Conservation (phyloP, 2,797 vertebrate species). For the Oryzias dopingdopingensis region DNA sequence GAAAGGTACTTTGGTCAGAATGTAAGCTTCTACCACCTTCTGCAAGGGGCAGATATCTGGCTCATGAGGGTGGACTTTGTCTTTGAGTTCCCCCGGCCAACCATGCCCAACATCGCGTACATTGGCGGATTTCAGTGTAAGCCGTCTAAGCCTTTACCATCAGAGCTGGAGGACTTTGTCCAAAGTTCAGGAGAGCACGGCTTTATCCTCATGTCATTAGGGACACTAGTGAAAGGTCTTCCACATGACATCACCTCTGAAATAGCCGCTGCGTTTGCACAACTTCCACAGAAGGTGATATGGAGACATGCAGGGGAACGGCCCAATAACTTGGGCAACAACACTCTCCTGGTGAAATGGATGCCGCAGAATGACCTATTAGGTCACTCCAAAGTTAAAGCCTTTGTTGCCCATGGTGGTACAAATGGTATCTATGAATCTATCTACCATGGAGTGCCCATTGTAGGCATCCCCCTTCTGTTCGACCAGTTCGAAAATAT, state of each 20-base stretch:
- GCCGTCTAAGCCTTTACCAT: constrained; percentile 57
- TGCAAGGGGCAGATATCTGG: constrained; percentile 74
- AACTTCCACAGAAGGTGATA: constrained; percentile 77
- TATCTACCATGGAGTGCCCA: constrained; percentile 75
- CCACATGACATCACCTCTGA: constrained; percentile 70
- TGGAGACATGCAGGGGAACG: constrained; percentile 71
- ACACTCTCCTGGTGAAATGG: constrained; percentile 74
- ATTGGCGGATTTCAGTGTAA: constrained; percentile 80
- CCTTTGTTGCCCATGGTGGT: constrained; percentile 74
- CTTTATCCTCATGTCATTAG: constrained; percentile 79
- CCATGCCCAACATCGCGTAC: constrained; percentile 78
- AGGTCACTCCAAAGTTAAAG: constrained; percentile 72
- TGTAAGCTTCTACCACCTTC: constrained; percentile 68
- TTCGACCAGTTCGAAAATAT: constrained; percentile 79
- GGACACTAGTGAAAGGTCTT: constrained; percentile 63
- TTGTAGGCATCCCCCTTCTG: constrained; percentile 70
- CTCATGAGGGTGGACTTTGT: constrained; percentile 80
- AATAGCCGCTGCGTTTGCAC: constrained; percentile 74
- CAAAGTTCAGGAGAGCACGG: constrained; percentile 77
- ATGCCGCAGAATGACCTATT: constrained; percentile 77
- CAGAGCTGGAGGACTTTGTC: constrained; percentile 75
- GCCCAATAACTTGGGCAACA: constrained; percentile 71
- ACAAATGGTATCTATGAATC: constrained; percentile 75
- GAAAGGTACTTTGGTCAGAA: constrained; percentile 67
- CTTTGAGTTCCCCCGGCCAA: constrained; percentile 79